phyloP scores from a whole-genome alignment of 2,113 vertebrate species.

The Chauna torquata region DNA sequence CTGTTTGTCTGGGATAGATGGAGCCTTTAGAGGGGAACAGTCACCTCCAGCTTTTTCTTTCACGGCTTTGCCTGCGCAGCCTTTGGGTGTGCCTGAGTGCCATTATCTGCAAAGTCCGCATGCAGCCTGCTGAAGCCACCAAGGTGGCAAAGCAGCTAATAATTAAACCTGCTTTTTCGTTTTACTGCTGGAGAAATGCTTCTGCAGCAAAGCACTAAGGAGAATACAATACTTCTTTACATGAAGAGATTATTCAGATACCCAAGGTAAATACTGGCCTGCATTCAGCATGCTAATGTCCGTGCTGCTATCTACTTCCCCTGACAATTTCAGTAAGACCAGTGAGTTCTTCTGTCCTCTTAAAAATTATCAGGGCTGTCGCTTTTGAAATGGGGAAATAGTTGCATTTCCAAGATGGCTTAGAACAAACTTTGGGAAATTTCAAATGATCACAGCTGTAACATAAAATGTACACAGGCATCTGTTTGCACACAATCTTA shows the following conservation, averaged over 20 bases:
- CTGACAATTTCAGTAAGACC: neutral
- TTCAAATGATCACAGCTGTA: neutral
- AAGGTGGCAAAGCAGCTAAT: constrained; percentile 28
- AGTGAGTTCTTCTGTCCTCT: neutral
- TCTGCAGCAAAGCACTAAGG: neutral
- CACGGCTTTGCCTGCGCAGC: neutral
- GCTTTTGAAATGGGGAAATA: neutral
- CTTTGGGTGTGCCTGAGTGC: neutral
- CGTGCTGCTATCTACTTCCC: constrained; percentile 13
- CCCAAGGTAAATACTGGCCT: neutral
- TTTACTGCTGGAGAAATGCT: constrained; percentile 31
- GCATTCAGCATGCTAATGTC: neutral
- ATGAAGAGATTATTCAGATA: constrained; percentile 13
- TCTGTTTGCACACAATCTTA: neutral
- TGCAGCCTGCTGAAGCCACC: neutral
- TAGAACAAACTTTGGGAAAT: neutral
- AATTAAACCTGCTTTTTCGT: constrained; percentile 44
- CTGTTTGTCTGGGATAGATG: neutral
- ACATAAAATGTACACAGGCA: neutral
- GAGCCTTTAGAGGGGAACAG: neutral
- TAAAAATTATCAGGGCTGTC: neutral
- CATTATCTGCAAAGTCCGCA: neutral
- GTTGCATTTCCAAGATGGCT: neutral
- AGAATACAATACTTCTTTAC: constrained; percentile 29
- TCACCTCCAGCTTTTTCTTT: neutral